Evolutionary conservation across 2,113 vertebrate species (phyloP).

Genomic region (Centrocercus urophasianus): DNA sequence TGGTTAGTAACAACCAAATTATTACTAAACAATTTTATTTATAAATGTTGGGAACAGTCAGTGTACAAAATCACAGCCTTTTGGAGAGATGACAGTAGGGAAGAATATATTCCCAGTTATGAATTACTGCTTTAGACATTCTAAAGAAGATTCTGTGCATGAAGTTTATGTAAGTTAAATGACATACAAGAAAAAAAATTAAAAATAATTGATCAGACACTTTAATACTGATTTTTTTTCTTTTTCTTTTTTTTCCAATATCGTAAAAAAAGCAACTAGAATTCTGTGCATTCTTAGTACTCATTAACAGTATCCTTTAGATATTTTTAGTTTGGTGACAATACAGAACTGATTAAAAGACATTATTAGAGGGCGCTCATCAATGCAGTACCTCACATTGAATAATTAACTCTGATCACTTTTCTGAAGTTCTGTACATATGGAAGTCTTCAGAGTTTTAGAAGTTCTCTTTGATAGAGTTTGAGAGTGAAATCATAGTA

Average conservation of each 20-base stretch:
- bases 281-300: neutral
- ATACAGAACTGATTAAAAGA: neutral
- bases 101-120: neutral
- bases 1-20: neutral
- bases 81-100: neutral
- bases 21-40: neutral
- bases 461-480: neutral
- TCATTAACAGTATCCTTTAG: neutral
- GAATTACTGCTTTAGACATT: neutral
- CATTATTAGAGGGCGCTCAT: neutral
- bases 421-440: neutral
- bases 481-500: neutral
- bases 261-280: neutral
- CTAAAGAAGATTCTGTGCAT: neutral
- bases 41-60: neutral
- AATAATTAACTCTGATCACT: neutral
- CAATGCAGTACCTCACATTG: rapidly evolving
- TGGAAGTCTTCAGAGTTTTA: neutral
- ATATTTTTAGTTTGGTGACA: rapidly evolving
- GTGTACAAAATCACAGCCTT: neutral
- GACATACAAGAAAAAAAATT: neutral
- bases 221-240: neutral
- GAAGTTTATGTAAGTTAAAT: neutral
- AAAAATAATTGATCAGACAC: neutral
- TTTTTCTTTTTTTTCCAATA: neutral